Conservation (phyloP, 1,140 invertebrate species). For the Arion vulgaris region DNA sequence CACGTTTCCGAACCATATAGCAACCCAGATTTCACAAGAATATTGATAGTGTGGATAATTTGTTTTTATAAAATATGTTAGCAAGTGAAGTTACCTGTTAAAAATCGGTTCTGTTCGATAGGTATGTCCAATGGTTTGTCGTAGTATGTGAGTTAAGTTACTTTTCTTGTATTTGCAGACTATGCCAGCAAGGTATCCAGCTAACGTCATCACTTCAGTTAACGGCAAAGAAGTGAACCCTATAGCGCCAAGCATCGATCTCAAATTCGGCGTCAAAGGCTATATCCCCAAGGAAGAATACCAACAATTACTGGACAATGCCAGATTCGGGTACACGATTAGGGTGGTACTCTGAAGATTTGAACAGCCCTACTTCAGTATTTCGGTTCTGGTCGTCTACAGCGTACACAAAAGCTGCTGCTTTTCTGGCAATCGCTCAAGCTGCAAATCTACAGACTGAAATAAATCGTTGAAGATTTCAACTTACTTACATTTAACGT, state of each 20-base stretch:
- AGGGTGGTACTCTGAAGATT: slow-evolving; percentile 43
- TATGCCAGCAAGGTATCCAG: neutral
- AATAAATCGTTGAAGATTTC: neutral
- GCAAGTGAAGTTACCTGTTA: too few relatives aligned
- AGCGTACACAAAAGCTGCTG: slow-evolving; percentile 56
- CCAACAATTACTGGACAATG: neutral
- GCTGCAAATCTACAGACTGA: slow-evolving; percentile 24
- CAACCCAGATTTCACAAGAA: too few relatives aligned
- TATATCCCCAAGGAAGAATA: slow-evolving; percentile 31
- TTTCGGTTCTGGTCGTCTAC: slow-evolving; percentile 62
- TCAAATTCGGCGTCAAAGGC: slow-evolving; percentile 35
- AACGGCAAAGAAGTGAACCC: neutral
- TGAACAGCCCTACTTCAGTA: slow-evolving; percentile 45
- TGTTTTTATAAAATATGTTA: too few relatives aligned
- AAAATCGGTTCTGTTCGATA: too few relatives aligned
- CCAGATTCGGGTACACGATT: slow-evolving; percentile 26
- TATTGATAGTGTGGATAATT: too few relatives aligned
- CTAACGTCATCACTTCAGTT: neutral
- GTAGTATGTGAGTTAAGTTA: too few relatives aligned
- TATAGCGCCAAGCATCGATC: neutral
- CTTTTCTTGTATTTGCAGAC: too few relatives aligned
- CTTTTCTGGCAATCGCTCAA: slow-evolving; percentile 48
- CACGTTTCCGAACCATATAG: too few relatives aligned
- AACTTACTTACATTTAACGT: too few relatives aligned
- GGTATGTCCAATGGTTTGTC: too few relatives aligned